A percentile compares a stretch with the other conserved stretches of the same genome.
These are phyloP conservation scores for Endomychus coccineus DNA, from an alignment of 2,888 invertebrate species.

Conservation along the genomic window DNA sequence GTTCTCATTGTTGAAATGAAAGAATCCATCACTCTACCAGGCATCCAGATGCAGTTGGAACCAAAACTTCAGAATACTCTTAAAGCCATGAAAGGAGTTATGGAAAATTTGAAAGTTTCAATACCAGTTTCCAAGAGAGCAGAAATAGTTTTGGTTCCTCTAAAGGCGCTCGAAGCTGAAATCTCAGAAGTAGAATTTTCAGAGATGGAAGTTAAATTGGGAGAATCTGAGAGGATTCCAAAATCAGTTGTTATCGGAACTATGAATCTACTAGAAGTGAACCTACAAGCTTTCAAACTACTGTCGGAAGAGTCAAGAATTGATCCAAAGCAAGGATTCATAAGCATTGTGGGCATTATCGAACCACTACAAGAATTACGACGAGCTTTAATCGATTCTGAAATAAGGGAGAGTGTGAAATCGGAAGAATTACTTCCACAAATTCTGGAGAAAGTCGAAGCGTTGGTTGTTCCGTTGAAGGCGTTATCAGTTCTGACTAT, in stretches of 20 bases:
- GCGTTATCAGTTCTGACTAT: conserved; percentile 4
- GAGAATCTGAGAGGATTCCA: no score
- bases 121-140: neutral
- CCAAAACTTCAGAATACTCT: conserved; percentile 1
- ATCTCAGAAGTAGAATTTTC: no score
- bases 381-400: conserved; percentile 4
- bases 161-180: no score
- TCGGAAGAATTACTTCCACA: neutral
- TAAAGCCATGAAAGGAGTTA: neutral
- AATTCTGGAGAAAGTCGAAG: conserved; percentile 6
- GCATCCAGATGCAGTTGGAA: no score
- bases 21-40: no score
- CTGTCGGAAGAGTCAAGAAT: no score
- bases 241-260: no score
- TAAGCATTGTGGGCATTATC: neutral
- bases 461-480: neutral
- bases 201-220: no score
- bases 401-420: conserved; percentile 1
- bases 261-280: no score
- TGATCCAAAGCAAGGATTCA: conserved; percentile 3
- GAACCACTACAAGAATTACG: conserved; percentile 5
- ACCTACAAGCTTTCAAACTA: no score
- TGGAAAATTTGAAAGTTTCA: neutral
- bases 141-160: neutral
- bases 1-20: no score